Conservation (phyloP, 1,140 invertebrate genomes). For the Trachymyrmex septentrionalis region DNA sequence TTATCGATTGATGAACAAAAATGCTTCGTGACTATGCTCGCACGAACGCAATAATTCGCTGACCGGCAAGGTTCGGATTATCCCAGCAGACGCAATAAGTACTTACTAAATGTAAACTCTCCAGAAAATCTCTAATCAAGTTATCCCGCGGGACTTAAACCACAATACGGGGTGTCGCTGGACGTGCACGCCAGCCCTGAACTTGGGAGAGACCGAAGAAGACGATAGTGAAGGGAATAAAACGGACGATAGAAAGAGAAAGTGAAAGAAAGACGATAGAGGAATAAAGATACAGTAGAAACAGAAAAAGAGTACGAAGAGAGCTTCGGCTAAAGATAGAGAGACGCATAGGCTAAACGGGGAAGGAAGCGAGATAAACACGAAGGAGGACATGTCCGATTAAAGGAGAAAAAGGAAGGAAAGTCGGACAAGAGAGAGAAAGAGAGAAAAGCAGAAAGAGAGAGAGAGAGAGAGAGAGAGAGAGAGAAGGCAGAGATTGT, state of each 20-base stretch:
- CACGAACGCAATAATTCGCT: conserved; percentile 43
- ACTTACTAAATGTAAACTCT: conserved; percentile 19
- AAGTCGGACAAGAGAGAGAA: neutral
- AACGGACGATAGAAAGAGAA: conserved; percentile 31
- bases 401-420: conserved; percentile 32
- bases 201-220: conserved; percentile 47
- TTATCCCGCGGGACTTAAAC: conserved; percentile 34
- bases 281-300: conserved; percentile 8
- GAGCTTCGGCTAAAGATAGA: conserved; percentile 23
- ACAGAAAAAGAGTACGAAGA: conserved; percentile 36
- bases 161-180: conserved; percentile 32
- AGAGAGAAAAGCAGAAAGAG: neutral
- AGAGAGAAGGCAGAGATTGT: conserved; percentile 60
- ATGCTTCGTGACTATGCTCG: conserved; percentile 44
- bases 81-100: neutral
- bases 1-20: conserved; percentile 55
- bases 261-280: conserved; percentile 29
- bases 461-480: conserved; percentile 14
- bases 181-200: conserved; percentile 50
- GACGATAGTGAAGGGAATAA: conserved; percentile 51
- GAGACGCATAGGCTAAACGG: conserved; percentile 35
- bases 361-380: conserved; percentile 43
- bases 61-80: neutral
- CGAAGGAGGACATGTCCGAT: conserved; percentile 36
- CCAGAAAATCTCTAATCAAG: conserved; percentile 46